A percentile compares a stretch with the other conserved stretches of the same genome.
Evolutionary conservation across 2,113 vertebrate species (phyloP).

Genomic region (Lasiurus cinereus): DNA sequence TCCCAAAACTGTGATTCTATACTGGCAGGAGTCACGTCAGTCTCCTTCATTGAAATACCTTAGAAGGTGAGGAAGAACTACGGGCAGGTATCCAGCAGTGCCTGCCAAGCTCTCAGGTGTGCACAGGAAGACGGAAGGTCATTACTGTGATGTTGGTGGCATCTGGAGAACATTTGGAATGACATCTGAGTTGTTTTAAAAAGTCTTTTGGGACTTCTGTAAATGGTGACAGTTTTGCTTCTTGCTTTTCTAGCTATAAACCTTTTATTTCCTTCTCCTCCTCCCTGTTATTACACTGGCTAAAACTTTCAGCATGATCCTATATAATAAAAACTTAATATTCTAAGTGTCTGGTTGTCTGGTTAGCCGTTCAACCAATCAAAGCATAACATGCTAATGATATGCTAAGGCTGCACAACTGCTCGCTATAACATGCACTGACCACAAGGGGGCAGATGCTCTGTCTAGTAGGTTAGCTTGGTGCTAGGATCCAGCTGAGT

Average conservation of each 20-base stretch:
- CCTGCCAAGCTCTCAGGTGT: background rate
- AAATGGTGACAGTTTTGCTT: background rate
- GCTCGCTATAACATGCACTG: no score
- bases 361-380: no score
- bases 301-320: background rate
- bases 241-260: background rate
- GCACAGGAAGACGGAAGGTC: background rate
- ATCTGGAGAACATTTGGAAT: conserved; percentile 15
- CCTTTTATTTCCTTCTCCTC: background rate
- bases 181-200: background rate
- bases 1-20: background rate
- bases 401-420: no score
- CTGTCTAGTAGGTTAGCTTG: no score
- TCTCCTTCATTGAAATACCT: conserved; percentile 4
- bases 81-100: background rate
- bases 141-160: background rate
- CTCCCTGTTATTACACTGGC: background rate
- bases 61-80: background rate
- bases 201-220: background rate
- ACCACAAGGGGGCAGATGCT: no score
- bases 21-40: background rate
- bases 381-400: no score
- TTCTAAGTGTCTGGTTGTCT: no score
- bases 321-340: no score
- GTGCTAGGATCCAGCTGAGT: no score